A percentile compares a stretch with the other conserved stretches of the same genome.
These are phyloP conservation scores for Liodrosophila aerea DNA, from an alignment of 2,888 invertebrate species.

Conservation along the genomic window DNA sequence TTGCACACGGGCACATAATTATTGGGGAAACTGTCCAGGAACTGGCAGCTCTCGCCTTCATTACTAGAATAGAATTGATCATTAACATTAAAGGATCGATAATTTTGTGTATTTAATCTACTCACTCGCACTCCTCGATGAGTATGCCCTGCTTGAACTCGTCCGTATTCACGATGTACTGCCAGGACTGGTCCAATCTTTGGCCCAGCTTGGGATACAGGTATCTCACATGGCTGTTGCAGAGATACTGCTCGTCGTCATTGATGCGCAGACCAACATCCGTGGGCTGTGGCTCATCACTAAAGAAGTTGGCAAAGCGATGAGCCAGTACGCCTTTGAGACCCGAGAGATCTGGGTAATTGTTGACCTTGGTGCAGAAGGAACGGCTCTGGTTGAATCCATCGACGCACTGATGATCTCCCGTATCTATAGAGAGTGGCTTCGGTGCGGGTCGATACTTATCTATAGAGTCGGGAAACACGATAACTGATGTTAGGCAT, in stretches of 20 bases:
- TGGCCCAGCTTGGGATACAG: constrained; percentile 86
- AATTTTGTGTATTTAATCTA: constrained; percentile 45
- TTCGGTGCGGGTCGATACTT: constrained; percentile 13
- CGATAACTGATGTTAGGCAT: constrained; percentile 62
- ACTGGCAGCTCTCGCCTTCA: constrained; percentile 82
- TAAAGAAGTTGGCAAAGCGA: constrained; percentile 78
- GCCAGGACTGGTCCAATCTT: constrained; percentile 86
- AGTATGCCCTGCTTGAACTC: constrained; percentile 88
- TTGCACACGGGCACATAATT: constrained; percentile 56
- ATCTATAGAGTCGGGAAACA: constrained; percentile 58
- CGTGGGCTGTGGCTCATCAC: constrained; percentile 80
- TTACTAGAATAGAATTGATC: constrained; percentile 77
- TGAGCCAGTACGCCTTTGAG: constrained; percentile 72
- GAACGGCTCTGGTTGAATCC: constrained; percentile 70
- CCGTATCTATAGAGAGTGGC: constrained; percentile 19
- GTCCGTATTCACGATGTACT: constrained; percentile 87
- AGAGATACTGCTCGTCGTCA: constrained; percentile 82
- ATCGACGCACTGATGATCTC: constrained; percentile 54
- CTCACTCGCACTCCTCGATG: constrained; percentile 89
- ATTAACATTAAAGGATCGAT: too few relatives aligned
- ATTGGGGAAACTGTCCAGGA: constrained; percentile 54
- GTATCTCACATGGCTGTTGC: constrained; percentile 81
- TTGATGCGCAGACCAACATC: constrained; percentile 84
- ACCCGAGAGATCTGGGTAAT: constrained; percentile 81
- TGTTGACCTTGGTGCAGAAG: constrained; percentile 83